Percentiles rank a stretch among this genome's conserved stretches.
Evolutionary conservation across 2,888 invertebrate genomes (phyloP).

Genomic region (Cacoxenus indagator): DNA sequence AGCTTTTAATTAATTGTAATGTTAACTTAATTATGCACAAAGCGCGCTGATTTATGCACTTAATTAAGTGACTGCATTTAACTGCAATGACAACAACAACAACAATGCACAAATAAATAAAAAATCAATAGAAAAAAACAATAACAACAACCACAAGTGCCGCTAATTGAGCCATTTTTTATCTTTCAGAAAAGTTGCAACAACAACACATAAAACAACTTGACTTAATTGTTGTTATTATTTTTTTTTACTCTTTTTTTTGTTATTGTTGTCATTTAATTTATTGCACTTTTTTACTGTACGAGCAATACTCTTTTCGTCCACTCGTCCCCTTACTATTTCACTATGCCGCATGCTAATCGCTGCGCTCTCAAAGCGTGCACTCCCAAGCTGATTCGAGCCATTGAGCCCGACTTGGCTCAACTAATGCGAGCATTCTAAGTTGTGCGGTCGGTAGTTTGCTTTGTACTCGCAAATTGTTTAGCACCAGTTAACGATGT

Average conservation of each 20-base stretch:
- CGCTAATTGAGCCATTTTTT: slow-evolving; percentile 7
- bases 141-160: neutral
- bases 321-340: neutral
- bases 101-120: slow-evolving; percentile 4
- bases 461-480: slow-evolving; percentile 22
- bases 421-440: neutral
- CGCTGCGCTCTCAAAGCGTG: no score
- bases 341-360: neutral
- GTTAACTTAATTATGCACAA: slow-evolving; percentile 22
- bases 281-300: slow-evolving; percentile 1
- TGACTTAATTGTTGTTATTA: no score
- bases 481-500: slow-evolving; percentile 17
- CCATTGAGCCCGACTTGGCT: neutral
- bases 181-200: slow-evolving; percentile 9
- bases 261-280: slow-evolving; percentile 8
- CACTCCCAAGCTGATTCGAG: neutral
- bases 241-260: no score
- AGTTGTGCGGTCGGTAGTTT: neutral
- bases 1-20: slow-evolving; percentile 21
- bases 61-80: slow-evolving; percentile 54
- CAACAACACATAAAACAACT: no score
- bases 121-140: neutral
- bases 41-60: slow-evolving; percentile 44
- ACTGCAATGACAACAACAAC: slow-evolving; percentile 32
- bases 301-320: no score